Evolutionary conservation across 1,140 invertebrate species (phyloP).

Genomic region (Macrobrachium rosenbergii): DNA sequence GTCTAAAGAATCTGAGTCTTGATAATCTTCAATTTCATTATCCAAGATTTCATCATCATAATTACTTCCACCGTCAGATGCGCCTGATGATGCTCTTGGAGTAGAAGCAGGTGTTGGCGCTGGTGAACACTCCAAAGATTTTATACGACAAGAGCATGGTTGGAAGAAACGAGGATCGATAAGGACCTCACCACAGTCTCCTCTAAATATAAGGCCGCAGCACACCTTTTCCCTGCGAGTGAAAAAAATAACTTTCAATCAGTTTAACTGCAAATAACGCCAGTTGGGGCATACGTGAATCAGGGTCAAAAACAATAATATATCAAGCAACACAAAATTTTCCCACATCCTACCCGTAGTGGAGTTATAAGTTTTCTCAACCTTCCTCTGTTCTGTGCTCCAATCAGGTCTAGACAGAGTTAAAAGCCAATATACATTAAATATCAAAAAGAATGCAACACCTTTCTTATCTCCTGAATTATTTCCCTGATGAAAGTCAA

Average conservation of each 20-base stretch:
- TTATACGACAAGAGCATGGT: constrained; percentile 73
- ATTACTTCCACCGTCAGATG: constrained; percentile 54
- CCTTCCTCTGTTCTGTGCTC: too few relatives aligned
- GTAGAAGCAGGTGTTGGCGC: constrained; percentile 53
- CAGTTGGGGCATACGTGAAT: too few relatives aligned
- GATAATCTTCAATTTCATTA: constrained; percentile 57
- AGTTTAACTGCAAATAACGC: background rate
- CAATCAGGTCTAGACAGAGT: too few relatives aligned
- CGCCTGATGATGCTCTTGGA: constrained; percentile 49
- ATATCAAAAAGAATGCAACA: too few relatives aligned
- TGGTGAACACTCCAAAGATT: constrained; percentile 41
- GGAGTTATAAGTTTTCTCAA: too few relatives aligned
- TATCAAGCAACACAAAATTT: too few relatives aligned
- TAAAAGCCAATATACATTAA: too few relatives aligned
- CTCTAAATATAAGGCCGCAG: constrained; percentile 81
- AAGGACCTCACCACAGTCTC: constrained; percentile 77
- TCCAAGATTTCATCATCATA: constrained; percentile 57
- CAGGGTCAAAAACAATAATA: too few relatives aligned
- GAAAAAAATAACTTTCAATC: constrained; percentile 59
- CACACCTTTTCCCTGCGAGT: constrained; percentile 78
- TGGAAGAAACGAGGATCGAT: constrained; percentile 77
- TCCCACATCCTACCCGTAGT: too few relatives aligned
- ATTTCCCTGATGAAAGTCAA: too few relatives aligned
- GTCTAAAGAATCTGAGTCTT: constrained; percentile 56
- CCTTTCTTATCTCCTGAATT: too few relatives aligned